Base-by-base conservation (phyloP, 2,888 invertebrate genomes). In the Nomada hirtipes region DNA sequence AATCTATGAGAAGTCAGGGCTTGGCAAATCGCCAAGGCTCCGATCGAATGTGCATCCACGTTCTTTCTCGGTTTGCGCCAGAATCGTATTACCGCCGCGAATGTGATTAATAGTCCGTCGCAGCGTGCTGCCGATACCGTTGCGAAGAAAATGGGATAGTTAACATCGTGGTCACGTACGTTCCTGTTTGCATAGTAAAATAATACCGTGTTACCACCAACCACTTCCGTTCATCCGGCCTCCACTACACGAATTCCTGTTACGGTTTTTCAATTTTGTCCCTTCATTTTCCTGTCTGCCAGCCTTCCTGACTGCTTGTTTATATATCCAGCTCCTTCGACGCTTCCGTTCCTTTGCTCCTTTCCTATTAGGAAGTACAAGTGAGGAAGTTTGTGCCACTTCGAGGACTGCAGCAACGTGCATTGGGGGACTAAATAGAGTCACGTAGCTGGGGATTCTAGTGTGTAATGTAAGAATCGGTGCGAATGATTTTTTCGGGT, bases 151-250 rank as follows among this genome's bases (percentile, higher is more conserved):
- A 86, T 83, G 71, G 80, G 64, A 26, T 72, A 65, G 73, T 87
- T 87, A 82, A 87, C 78, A 82, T 74, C 75, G 26, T 64, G 69
- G 76, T 84, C 83, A 88, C 88, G 82, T 86, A 76, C 77, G 73
- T 55, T 77, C 44, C 78, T 69, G 79, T 76, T 79, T 82, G 80
- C 82, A 83, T 86, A 79, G 75, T 55, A 76, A 87, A 86, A 84
- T 85, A 85, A 85, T 77, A 79, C 78, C 70, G 61, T 70, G 72
- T 74, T 64, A 52, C 53, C 60, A 11, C 18, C 52, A 55, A 68
- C 68, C 52, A 59, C 57, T 71, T 52, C 64, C 53, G 52, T 10
- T 47, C 65, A 29, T 52, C 47, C 50, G 42, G 42, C 0, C 29
- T 13, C 20, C 4, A 20, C 69, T 23, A 26, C 52, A 53, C 69